A percentile compares a stretch with the other conserved stretches of the same genome.
Evolutionary conservation across 2,888 invertebrate genomes (phyloP).

Genomic region (Sarcophaga subvicina): DNA sequence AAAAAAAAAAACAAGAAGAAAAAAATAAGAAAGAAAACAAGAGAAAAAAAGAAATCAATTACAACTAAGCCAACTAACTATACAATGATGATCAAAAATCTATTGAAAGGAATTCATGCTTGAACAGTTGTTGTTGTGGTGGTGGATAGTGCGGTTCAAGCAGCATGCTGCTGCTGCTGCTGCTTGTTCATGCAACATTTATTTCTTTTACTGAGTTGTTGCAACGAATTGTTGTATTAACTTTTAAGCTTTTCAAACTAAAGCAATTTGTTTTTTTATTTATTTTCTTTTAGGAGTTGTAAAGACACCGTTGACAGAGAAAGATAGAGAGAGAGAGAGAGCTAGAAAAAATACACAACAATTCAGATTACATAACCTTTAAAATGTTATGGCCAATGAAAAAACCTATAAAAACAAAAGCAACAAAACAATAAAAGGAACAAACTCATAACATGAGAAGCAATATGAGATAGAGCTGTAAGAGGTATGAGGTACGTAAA

Average conservation of each 20-base stretch:
- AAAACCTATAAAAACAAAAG: constrained; percentile 16
- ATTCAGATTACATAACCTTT: constrained; percentile 54
- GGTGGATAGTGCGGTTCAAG: too few species aligned
- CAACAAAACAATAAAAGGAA: constrained; percentile 3
- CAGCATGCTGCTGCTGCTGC: background rate
- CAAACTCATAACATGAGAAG: constrained; percentile 7
- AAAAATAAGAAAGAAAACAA: constrained; percentile 5
- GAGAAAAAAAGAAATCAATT: constrained; percentile 63
- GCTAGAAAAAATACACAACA: constrained; percentile 25
- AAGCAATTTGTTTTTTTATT: constrained; percentile 15
- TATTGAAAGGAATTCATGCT: constrained; percentile 56
- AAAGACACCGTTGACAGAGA: background rate
- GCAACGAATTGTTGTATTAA: constrained; percentile 48
- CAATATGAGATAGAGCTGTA: constrained; percentile 15
- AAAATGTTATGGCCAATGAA: constrained; percentile 66
- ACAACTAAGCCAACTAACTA: constrained; percentile 35
- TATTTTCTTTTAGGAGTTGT: background rate
- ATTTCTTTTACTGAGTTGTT: background rate
- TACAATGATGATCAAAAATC: constrained; percentile 60
- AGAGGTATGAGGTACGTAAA: constrained; percentile 57
- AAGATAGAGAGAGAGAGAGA: background rate
- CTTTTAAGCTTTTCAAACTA: constrained; percentile 43
- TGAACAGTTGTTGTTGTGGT: constrained; percentile 17
- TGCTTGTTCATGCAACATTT: constrained; percentile 19
- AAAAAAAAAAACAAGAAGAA: background rate